phyloP scores from a whole-genome alignment of 2,113 vertebrate genomes.

The Nanorana parkeri region DNA sequence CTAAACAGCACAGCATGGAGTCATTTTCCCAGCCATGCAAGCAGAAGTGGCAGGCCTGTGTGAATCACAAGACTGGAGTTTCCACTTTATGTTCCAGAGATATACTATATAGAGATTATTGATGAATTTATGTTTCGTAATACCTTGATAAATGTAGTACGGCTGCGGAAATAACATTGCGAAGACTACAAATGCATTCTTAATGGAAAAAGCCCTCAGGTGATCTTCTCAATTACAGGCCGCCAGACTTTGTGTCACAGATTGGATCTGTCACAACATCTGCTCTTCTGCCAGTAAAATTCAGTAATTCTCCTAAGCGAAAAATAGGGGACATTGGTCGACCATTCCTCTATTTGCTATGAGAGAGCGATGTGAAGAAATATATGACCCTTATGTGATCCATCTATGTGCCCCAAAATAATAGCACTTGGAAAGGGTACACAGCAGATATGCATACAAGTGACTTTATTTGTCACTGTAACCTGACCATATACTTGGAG shows the following conservation, averaged over 20 bases:
- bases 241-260: neutral
- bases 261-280: conserved; percentile 23
- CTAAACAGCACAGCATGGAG: no score
- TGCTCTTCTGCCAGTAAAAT: conserved; percentile 32
- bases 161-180: neutral
- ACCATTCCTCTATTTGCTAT: neutral
- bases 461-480: no score
- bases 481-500: no score
- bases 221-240: neutral
- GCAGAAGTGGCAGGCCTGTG: no score
- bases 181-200: neutral
- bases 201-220: conserved; percentile 28
- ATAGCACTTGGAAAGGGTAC: no score
- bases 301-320: neutral
- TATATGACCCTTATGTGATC: neutral
- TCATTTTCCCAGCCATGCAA: no score
- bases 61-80: no score
- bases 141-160: neutral
- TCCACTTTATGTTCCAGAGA: no score
- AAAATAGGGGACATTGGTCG: conserved; percentile 2
- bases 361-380: neutral
- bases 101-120: no score
- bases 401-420: no score
- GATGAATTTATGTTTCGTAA: no score
- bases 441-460: no score